A percentile compares a stretch with the other conserved stretches of the same genome.
Evolutionary conservation across 2,888 invertebrate genomes (phyloP).

Genomic region (Plebejus melissa): DNA sequence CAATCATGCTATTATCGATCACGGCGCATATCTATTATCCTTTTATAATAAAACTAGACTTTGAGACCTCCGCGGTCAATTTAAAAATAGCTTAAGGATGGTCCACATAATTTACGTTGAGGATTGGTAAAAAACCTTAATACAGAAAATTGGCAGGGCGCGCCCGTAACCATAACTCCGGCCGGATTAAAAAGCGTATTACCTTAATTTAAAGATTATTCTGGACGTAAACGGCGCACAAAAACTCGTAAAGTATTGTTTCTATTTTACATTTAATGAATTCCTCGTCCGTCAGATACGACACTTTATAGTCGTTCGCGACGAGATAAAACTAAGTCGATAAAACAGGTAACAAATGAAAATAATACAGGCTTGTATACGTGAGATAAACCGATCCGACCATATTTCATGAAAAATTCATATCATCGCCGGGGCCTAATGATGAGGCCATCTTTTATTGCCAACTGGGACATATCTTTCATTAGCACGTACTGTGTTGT

Average conservation of each 20-base stretch:
- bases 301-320: constrained; percentile 54
- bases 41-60: constrained; percentile 60
- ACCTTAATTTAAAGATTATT: constrained; percentile 23
- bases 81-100: constrained; percentile 71
- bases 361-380: constrained; percentile 56
- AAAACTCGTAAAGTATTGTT: constrained; percentile 17
- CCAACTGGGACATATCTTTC: constrained; percentile 65
- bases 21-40: constrained; percentile 51
- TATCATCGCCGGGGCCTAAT: constrained; percentile 66
- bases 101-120: constrained; percentile 63
- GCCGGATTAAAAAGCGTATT: constrained; percentile 39
- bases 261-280: constrained; percentile 44
- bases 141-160: constrained; percentile 76
- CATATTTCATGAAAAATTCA: constrained; percentile 78
- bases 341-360: constrained; percentile 59
- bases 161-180: constrained; percentile 58
- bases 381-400: constrained; percentile 54
- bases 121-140: constrained; percentile 70
- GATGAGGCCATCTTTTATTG: constrained; percentile 72
- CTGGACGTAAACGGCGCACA: constrained; percentile 5
- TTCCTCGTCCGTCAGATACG: constrained; percentile 48
- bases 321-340: constrained; percentile 55
- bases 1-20: constrained; percentile 56
- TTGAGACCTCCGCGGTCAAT: constrained; percentile 59
- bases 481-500: constrained; percentile 61